Percentiles rank a stretch among this genome's conserved stretches.
Conservation (phyloP, 2,888 invertebrate genomes). For the Xanthorhoe designata region DNA sequence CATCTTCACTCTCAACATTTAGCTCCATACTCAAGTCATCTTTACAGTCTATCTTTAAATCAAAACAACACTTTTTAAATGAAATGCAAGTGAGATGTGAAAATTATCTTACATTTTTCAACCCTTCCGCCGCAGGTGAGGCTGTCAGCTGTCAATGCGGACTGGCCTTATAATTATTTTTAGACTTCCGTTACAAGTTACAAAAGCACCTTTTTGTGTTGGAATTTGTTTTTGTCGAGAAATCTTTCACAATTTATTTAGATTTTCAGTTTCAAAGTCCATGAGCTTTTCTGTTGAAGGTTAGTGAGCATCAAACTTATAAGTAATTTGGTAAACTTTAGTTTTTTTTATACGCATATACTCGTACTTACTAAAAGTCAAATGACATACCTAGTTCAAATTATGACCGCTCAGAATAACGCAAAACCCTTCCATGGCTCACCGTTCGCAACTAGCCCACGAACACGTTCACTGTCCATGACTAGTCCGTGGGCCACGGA, state of each 20-base stretch:
- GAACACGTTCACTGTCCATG: too few relatives aligned
- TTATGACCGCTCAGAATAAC: too few relatives aligned
- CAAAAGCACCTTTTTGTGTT: neutral
- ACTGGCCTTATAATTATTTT: slow-evolving; percentile 54
- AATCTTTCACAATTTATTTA: neutral
- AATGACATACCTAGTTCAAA: too few relatives aligned
- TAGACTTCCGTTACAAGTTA: slow-evolving; percentile 25
- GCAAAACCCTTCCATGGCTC: too few relatives aligned
- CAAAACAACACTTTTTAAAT: slow-evolving; percentile 1
- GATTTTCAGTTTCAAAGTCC: neutral
- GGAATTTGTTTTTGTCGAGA: neutral
- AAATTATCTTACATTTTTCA: slow-evolving; percentile 58
- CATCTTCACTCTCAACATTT: too few relatives aligned
- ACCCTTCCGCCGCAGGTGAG: slow-evolving; percentile 71
- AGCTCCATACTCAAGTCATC: too few relatives aligned
- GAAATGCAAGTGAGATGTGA: slow-evolving; percentile 29
- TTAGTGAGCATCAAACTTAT: too few relatives aligned
- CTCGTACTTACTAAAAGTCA: too few relatives aligned
- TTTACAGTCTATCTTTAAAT: neutral
- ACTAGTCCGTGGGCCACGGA: too few relatives aligned
- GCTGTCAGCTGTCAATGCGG: slow-evolving; percentile 72
- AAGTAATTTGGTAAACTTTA: too few relatives aligned
- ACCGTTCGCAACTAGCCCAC: too few relatives aligned
- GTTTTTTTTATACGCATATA: too few relatives aligned
- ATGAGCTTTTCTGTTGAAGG: neutral